These are phyloP conservation scores for Mesorhabditis sp. DNA, from an alignment of 2,888 invertebrate genomes.

Conservation along the genomic window DNA sequence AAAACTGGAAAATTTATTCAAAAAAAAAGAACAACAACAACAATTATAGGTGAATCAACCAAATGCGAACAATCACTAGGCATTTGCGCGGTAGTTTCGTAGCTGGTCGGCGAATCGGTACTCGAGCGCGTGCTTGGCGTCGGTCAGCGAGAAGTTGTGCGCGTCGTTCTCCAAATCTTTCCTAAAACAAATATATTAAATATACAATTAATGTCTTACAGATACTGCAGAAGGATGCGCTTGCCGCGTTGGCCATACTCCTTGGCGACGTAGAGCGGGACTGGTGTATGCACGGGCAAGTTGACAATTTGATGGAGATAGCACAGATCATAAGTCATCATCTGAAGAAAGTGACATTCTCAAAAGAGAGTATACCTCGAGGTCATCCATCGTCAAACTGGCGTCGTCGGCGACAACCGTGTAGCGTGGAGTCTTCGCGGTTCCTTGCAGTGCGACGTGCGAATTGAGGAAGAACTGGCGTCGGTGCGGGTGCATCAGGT, in stretches of 20 bases:
- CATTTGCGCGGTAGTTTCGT: no score
- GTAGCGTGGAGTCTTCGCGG: conserved; percentile 49
- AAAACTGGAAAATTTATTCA: no score
- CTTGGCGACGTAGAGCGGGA: conserved; percentile 47
- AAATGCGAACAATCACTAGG: no score
- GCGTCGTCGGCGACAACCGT: conserved; percentile 45
- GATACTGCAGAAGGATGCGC: not conserved
- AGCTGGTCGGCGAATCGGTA: no score
- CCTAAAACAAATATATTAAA: no score
- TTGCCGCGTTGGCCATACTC: conserved; percentile 46
- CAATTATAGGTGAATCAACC: no score
- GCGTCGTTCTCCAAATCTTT: no score
- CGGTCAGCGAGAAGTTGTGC: no score
- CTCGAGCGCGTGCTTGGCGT: no score
- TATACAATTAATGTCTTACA: conserved; percentile 19
- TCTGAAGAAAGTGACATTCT: conserved; percentile 8
- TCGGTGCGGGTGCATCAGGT: conserved; percentile 35
- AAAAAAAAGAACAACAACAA: no score
- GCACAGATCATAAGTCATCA: conserved; percentile 36
- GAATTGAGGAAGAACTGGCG: conserved; percentile 50
- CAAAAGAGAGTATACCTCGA: conserved; percentile 23
- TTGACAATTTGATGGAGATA: conserved; percentile 49
- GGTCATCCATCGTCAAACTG: conserved; percentile 29
- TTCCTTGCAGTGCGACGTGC: conserved; percentile 53
- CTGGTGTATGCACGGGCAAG: conserved; percentile 39